These are phyloP conservation scores for Pseudochirops corinnae DNA, from an alignment of 2,797 vertebrate genomes.

Conservation along the genomic window DNA sequence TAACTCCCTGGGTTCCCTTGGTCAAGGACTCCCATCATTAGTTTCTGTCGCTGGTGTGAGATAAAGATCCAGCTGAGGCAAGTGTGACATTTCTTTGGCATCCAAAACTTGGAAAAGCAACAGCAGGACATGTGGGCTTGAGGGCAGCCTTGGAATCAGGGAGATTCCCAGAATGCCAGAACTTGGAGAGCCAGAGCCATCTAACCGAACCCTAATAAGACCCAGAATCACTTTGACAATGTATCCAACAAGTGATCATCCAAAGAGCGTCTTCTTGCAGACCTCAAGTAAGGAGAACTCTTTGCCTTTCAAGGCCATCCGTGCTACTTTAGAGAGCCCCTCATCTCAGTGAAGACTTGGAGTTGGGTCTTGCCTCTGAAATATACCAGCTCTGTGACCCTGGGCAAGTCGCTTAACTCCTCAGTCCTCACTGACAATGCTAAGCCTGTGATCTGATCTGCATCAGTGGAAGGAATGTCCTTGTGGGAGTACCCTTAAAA, in stretches of 20 bases:
- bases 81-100: neutral
- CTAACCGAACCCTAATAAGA: neutral
- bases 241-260: neutral
- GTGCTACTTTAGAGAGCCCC: neutral
- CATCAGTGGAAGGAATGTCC: neutral
- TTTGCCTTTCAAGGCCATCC: neutral
- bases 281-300: neutral
- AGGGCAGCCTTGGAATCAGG: neutral
- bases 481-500: neutral
- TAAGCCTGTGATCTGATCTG: neutral
- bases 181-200: neutral
- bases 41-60: neutral
- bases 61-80: neutral
- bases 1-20: slow-evolving; percentile 10
- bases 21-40: neutral
- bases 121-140: neutral
- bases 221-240: neutral
- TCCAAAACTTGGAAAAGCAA: neutral
- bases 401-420: neutral
- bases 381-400: neutral
- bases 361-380: slow-evolving; percentile 6
- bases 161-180: neutral
- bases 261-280: neutral
- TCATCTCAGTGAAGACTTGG: neutral
- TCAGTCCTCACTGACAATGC: neutral